Conservation (phyloP, 2,113 vertebrate genomes). For the Leptobrachium leishanense region DNA sequence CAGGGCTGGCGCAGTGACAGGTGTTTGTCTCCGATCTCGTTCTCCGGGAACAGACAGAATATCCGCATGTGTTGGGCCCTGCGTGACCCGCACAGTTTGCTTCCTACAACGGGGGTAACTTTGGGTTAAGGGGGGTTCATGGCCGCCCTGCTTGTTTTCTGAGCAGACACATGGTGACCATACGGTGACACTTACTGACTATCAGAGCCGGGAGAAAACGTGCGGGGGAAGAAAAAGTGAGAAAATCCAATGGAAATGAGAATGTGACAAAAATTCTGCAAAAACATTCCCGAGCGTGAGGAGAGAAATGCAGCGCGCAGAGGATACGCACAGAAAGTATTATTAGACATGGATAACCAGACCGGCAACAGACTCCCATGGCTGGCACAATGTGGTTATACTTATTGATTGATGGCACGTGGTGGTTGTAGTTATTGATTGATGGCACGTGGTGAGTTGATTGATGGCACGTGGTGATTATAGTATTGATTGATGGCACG, state of each 20-base stretch:
- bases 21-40: no score
- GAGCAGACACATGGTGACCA: constrained; percentile 35
- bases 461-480: no score
- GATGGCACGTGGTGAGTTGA: no score
- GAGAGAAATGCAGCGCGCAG: not conserved
- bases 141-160: constrained; percentile 2
- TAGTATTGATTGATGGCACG: no score
- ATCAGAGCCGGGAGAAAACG: not conserved
- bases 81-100: constrained; percentile 14
- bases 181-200: constrained; percentile 16
- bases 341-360: no score
- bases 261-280: constrained; percentile 9
- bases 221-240: constrained; percentile 29
- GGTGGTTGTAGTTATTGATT: no score
- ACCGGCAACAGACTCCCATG: no score
- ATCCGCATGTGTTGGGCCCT: not conserved
- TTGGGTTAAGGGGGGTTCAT: constrained; percentile 6
- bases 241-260: constrained; percentile 10
- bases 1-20: not conserved
- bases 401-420: no score
- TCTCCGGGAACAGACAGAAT: constrained; percentile 1
- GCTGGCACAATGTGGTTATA: no score
- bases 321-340: no score
- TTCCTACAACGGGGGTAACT: not conserved
- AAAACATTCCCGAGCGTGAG: not conserved